Base-by-base conservation (phyloP, 2,113 vertebrate species). In the Passer domesticus region DNA sequence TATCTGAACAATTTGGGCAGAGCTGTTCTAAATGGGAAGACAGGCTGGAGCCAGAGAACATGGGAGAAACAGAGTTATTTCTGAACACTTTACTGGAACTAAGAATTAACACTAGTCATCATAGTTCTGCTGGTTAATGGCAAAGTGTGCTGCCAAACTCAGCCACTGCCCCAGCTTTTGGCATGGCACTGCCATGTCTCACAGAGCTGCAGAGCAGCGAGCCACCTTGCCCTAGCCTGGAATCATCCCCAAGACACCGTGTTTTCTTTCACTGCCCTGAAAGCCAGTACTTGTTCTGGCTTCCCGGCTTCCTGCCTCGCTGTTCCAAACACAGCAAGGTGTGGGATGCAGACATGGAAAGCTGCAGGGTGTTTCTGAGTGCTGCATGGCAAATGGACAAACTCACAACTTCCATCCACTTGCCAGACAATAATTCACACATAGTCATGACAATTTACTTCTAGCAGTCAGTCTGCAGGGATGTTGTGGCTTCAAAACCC, bases 21-120 rank as follows among this genome's bases (percentile, higher is more conserved):
- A 74, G 30, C 46, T 81, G 7, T 67, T 91, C 60, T 68, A 50
- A 63, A 47, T 0, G 1, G 68, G 18, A 83, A 83, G 35, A 52
- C 5, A 0, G 44, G 47, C 33, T 83, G 46, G 79, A 94, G 70
- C 69, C 92, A 95, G 43, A 58, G 64, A 43, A 27, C 55, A 30
- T 14, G 11, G 31, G 58, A 91, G 63, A 90, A 92, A 67, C n/a
- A 68, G 30, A 20, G 44, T 82, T 90, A 66, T 93, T 96, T 95
- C 50, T 80, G 85, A 93, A 83, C 25, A 24, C 43, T 93, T 90
- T 84, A 91, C 84, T 89, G 90, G 78, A 92, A 96, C 33, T 83
- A 28, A 37, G 44, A 90, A 68, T 64, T 58, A 80, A 55, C 15
- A 35, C 31, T 44, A 49, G 70, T 50, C 82, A 55, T 80, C 82